Evolutionary conservation across 2,113 vertebrate species (phyloP).

Genomic region (Todiramphus saurophagus): DNA sequence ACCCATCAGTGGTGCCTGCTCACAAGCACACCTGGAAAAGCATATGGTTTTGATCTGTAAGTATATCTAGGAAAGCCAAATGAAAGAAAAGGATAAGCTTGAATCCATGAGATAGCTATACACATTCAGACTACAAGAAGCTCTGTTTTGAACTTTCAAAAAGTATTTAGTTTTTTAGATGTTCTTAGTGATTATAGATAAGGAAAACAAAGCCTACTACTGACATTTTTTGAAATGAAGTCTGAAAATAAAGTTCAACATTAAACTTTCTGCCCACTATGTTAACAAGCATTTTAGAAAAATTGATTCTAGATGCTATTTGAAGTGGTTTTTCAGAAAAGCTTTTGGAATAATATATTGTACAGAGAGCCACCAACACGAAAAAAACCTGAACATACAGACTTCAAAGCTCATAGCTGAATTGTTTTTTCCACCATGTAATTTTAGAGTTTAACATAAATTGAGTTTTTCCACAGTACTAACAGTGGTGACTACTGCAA

Average conservation of each 20-base stretch:
- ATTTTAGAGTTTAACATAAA: slow-evolving; percentile 38
- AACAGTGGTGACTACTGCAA: neutral
- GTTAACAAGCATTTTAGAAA: neutral
- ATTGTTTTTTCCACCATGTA: slow-evolving; percentile 5
- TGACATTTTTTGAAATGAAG: neutral
- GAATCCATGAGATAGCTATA: neutral
- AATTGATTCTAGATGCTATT: neutral
- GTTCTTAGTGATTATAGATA: neutral
- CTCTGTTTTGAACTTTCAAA: neutral
- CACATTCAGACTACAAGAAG: neutral
- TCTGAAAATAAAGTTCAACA: neutral
- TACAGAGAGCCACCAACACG: neutral
- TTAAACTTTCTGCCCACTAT: neutral
- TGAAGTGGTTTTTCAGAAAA: neutral
- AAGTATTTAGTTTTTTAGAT: neutral
- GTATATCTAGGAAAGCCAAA: slow-evolving; percentile 44
- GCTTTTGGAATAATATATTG: neutral
- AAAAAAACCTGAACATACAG: neutral
- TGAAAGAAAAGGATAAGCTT: slow-evolving; percentile 30
- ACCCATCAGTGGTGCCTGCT: slow-evolving; percentile 71
- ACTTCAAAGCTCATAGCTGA: slow-evolving; percentile 23
- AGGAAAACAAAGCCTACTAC: neutral
- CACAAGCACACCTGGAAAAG: slow-evolving; percentile 73
- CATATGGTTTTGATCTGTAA: slow-evolving; percentile 84
- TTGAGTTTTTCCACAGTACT: slow-evolving; percentile 18